phyloP scores from a whole-genome alignment of 2,888 invertebrate genomes.

The Julus scandinavius region DNA sequence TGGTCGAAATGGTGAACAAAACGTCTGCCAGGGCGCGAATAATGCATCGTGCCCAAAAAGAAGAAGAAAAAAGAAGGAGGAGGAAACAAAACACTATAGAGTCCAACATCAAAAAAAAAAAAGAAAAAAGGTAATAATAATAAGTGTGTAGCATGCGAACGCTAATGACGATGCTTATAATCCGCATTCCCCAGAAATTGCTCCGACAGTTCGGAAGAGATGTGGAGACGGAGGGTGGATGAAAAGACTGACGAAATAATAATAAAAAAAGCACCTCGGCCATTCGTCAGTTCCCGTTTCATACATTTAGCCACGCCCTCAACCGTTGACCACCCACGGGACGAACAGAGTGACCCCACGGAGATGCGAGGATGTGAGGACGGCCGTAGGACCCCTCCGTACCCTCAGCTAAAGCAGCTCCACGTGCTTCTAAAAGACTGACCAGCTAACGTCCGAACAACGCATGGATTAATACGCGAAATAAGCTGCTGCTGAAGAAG shows the following conservation, averaged over 20 bases:
- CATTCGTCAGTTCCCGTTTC: not conserved
- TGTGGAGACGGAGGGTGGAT: too few relatives aligned
- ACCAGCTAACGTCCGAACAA: too few relatives aligned
- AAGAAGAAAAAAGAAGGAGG: not conserved
- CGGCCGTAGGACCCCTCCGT: not conserved
- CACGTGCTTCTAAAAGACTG: too few relatives aligned
- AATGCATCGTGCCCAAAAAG: not conserved
- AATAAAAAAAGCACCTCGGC: too few relatives aligned
- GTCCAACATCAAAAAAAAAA: not conserved
- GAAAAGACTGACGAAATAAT: too few relatives aligned
- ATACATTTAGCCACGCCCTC: not conserved
- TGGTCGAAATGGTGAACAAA: not conserved
- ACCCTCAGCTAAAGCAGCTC: too few relatives aligned
- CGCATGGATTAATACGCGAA: too few relatives aligned
- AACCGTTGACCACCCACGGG: not conserved
- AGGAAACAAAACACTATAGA: not conserved
- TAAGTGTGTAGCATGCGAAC: not conserved
- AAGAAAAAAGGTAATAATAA: not conserved
- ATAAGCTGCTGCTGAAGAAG: too few relatives aligned
- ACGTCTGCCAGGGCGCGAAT: not conserved
- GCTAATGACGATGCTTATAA: not conserved
- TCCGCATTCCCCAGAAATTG: not conserved
- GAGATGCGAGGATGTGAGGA: not conserved
- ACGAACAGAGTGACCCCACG: not conserved
- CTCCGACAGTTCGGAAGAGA: not conserved